These are phyloP conservation scores for Chelonus formosanus DNA, from an alignment of 2,888 invertebrate species.

Conservation along the genomic window DNA sequence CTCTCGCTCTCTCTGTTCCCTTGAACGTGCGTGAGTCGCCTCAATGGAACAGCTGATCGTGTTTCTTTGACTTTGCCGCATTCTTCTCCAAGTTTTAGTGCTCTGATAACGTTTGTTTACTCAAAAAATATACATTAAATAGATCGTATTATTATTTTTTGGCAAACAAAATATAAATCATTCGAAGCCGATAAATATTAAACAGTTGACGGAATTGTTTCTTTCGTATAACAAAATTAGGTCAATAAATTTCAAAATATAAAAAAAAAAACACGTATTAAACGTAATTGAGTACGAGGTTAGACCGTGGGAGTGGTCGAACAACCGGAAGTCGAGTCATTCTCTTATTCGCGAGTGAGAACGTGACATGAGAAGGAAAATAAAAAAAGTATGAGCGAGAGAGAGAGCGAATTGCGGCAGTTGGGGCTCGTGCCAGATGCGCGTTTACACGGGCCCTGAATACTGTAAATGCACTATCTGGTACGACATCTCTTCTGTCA, in stretches of 20 bases:
- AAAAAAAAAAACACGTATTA: constrained; percentile 16
- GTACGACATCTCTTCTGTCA: constrained; percentile 87
- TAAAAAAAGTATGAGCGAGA: constrained; percentile 10
- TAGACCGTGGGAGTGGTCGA: constrained; percentile 32
- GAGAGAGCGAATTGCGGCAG: constrained; percentile 51
- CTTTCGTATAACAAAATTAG: not conserved
- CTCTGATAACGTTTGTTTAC: not conserved
- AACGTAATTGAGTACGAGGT: constrained; percentile 28
- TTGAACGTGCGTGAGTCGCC: constrained; percentile 18
- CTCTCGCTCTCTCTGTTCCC: constrained; percentile 14
- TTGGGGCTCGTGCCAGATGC: constrained; percentile 97
- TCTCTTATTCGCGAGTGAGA: constrained; percentile 30
- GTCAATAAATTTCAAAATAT: constrained; percentile 11
- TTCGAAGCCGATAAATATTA: no score
- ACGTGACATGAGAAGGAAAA: constrained; percentile 18
- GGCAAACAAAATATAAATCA: no score
- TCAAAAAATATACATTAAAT: not conserved
- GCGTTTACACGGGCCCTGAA: constrained; percentile 87
- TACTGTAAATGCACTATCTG: constrained; percentile 99
- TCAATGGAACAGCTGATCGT: constrained; percentile 37
- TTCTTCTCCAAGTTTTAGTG: not conserved
- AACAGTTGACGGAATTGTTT: no score
- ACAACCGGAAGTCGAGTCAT: constrained; percentile 33
- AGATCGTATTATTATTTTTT: no score
- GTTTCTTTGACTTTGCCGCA: constrained; percentile 17